Evolutionary conservation across 1,140 invertebrate genomes (phyloP).

Genomic region (Microplitis mediator): DNA sequence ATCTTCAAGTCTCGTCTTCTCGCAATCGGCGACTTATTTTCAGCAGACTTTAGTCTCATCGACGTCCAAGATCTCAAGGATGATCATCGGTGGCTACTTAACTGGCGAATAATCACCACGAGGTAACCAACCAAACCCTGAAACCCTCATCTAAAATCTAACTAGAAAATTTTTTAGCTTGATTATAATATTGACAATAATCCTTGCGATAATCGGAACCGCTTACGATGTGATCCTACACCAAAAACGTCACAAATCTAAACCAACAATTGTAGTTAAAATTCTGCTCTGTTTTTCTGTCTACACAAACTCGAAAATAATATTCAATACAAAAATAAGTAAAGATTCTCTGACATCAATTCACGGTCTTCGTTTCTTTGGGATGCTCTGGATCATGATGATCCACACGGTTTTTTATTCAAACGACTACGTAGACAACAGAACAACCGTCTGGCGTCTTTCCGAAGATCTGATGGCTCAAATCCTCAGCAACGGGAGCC

Average conservation of each 20-base stretch:
- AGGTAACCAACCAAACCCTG: constrained; percentile 33
- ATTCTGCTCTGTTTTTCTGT: constrained; percentile 58
- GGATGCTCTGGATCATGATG: constrained; percentile 62
- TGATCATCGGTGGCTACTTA: constrained; percentile 43
- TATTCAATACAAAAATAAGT: constrained; percentile 44
- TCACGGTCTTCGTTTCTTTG: constrained; percentile 59
- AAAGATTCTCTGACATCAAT: constrained; percentile 45
- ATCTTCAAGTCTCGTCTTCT: constrained; percentile 44
- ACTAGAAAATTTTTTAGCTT: not conserved
- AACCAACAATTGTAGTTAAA: constrained; percentile 23
- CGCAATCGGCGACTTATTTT: constrained; percentile 42
- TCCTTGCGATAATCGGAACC: constrained; percentile 41
- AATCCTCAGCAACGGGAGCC: constrained; percentile 53
- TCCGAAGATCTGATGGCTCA: constrained; percentile 48
- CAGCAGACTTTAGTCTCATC: constrained; percentile 42
- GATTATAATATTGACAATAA: constrained; percentile 25
- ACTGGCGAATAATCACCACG: constrained; percentile 17
- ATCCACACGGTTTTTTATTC: constrained; percentile 57
- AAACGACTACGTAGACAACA: constrained; percentile 54
- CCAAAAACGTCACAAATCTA: constrained; percentile 29
- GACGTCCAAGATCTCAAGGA: constrained; percentile 43
- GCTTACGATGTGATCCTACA: constrained; percentile 43
- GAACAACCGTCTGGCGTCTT: constrained; percentile 40
- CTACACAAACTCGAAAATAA: constrained; percentile 52
- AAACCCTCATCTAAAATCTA: not conserved